phyloP scores from a whole-genome alignment of 2,888 invertebrate species.

The Troides aeacus region DNA sequence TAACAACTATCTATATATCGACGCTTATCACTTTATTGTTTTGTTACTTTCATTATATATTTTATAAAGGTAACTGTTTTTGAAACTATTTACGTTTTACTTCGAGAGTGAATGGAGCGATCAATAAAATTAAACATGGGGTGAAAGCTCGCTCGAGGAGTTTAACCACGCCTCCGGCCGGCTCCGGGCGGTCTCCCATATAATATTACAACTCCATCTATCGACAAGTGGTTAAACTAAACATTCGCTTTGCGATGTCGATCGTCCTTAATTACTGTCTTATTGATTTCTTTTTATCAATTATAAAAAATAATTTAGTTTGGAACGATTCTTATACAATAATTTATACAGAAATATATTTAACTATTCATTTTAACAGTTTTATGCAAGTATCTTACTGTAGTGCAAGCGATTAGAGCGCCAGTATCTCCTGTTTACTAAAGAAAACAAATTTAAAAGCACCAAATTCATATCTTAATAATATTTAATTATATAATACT shows the following conservation, averaged over 20 bases:
- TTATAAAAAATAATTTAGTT: too few relatives aligned
- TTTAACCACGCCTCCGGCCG: constrained; percentile 60
- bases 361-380: too few relatives aligned
- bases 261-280: constrained; percentile 12
- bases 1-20: constrained; percentile 49
- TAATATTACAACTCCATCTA: constrained; percentile 56
- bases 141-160: constrained; percentile 57
- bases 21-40: constrained; percentile 40
- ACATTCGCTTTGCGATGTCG: not conserved
- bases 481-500: too few relatives aligned
- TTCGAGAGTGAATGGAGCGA: constrained; percentile 47
- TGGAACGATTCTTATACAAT: too few relatives aligned
- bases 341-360: too few relatives aligned
- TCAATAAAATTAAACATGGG: constrained; percentile 65
- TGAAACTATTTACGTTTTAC: constrained; percentile 51
- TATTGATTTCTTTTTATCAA: constrained; percentile 22
- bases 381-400: too few relatives aligned
- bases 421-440: too few relatives aligned
- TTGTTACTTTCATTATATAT: constrained; percentile 36
- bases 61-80: constrained; percentile 50
- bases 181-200: constrained; percentile 44
- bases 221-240: constrained; percentile 32
- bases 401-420: too few relatives aligned
- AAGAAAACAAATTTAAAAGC: too few relatives aligned
- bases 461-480: too few relatives aligned